phyloP scores from a whole-genome alignment of 2,888 invertebrate species.

The Bellardia pandia region DNA sequence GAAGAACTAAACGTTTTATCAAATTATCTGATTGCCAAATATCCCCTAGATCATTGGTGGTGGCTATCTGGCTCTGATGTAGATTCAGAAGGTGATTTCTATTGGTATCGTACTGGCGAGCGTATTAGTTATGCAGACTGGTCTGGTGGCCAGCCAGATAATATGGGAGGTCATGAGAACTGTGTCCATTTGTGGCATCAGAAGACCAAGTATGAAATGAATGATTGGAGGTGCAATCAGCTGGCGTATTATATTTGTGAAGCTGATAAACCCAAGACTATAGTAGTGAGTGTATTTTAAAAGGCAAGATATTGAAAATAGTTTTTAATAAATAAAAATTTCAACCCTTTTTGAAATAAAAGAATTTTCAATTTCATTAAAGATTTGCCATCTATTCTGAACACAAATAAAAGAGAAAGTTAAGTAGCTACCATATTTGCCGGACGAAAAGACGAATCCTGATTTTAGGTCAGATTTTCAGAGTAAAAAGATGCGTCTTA shows the following conservation, averaged over 20 bases:
- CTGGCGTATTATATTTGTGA: conserved; percentile 76
- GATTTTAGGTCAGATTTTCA: too few species aligned
- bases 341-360: too few species aligned
- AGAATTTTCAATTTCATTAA: too few species aligned
- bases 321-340: too few species aligned
- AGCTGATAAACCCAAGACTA: conserved; percentile 67
- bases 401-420: too few species aligned
- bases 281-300: conserved; percentile 17
- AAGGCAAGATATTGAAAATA: not conserved
- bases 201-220: conserved; percentile 75
- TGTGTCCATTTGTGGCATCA: conserved; percentile 77
- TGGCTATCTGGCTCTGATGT: conserved; percentile 79
- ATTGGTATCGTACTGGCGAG: conserved; percentile 76
- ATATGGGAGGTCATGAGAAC: conserved; percentile 76
- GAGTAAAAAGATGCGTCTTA: too few species aligned
- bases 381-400: too few species aligned
- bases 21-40: conserved; percentile 75
- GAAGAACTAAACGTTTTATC: conserved; percentile 74
- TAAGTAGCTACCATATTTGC: too few species aligned
- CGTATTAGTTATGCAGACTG: conserved; percentile 77
- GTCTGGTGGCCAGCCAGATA: conserved; percentile 77
- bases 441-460: too few species aligned
- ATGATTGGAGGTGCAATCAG: conserved; percentile 77
- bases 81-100: conserved; percentile 77
- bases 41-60: conserved; percentile 75